Evolutionary conservation across 1,140 invertebrate species (phyloP), one percentile per base, ranked within the genome.

Genomic region (Monomorium pharaonis): DNA sequence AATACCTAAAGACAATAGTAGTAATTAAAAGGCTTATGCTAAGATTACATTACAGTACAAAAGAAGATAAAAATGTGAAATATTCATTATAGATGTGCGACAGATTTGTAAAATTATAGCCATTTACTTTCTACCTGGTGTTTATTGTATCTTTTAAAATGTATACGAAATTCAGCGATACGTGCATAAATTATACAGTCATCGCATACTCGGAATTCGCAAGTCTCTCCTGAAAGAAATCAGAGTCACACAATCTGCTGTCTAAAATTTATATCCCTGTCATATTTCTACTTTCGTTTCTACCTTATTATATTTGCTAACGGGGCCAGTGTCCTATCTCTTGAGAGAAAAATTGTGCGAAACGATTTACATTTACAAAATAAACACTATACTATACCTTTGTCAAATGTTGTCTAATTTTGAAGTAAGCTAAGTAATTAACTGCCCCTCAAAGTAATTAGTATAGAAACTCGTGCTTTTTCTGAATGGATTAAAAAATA

Each of bases 201-300:
- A 4, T 27, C 16, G 37, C 33, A 42, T 27, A 44, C 62, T 30
- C n/a, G 10, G 0, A 47, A 30, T 77, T 63, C 1, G 30, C 14
- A 24, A 49, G 3, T 56, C 10, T 58, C 30, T 62, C 27, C 2
- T 30, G 3, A 44, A 77, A 30, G 27, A 60, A 27, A 30, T 77
- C 24, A 67, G n/a, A 24, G 44, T 62, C 2, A 30, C 42, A 21
- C 18, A n/a, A 47, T 2, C 4, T 27, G 5, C 10, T 16, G 14
- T 16, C 42, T 67, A 3, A 67, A 27, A 67, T 67, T 67, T 75
- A 56, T 47, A 27, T 76, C 33, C 4, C 37, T 67, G 44, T 67
- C 37, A 24, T 51, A 72, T 54, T 54, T 12, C 14, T 56, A 37
- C 37, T 60, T 76, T 42, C 56, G 44, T 62, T 18, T 37, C 16